Evolutionary conservation across 1,140 invertebrate genomes (phyloP), one percentile per base, ranked within the genome.

Genomic region (Drosophila eugracilis): DNA sequence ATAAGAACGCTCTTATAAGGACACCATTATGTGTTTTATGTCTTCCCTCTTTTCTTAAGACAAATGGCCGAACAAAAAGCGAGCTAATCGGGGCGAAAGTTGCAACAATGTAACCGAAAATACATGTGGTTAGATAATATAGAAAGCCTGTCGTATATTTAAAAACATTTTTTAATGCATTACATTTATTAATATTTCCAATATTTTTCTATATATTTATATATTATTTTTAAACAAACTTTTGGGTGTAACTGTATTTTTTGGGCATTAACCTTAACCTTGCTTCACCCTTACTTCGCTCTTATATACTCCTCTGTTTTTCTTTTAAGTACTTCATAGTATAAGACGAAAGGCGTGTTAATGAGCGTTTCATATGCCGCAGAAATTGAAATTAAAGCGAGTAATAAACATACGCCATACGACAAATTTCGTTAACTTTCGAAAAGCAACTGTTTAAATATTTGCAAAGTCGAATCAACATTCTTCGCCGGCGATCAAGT

Each of bases 401-500:
- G 32, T 26, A 12, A 72, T 30, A 32, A 37, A 41, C 44, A 34
- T 22, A 9, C 19, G 47, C 5, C 26, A 12, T 12, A 34, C 54
- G 2, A 55, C 30, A 44, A 62, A 22, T 32, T 52, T 45, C 26
- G 50, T 58, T 34, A 28, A 60, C 36, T 55, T 54, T 28, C 19
- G n/a, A 21, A 50, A 45, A 36, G 19, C 80, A 85, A 70, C 69
- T 85, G 81, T 41, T 32, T 55, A 69, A 80, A 85, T 86, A 81
- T 77, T 71, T 57, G 48, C 59, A 17, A 36, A 30, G 28, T 50
- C 32, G 34, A 48, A 63, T 54, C 36, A 60, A 73, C 24, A 75
- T 79, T 73, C 70, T 85, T 75, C 22, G 42, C 45, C 39, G 37
- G 10, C 17, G 42, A 34, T 9, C 57, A 60, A 59, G 10, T 62